Base-by-base conservation (phyloP, 2,797 vertebrate genomes). In the Enteromius fasciolatus region DNA sequence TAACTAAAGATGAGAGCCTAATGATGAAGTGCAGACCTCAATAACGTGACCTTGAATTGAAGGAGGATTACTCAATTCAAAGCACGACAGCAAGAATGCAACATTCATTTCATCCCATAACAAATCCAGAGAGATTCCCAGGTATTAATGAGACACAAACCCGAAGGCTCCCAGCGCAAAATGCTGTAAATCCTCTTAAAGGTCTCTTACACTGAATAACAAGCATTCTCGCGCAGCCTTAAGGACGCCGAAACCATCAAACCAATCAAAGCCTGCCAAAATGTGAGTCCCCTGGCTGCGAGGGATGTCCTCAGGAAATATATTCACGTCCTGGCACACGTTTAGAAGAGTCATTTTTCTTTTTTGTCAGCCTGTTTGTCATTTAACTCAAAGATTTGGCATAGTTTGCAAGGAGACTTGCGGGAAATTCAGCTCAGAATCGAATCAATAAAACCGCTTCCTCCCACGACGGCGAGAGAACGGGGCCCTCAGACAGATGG, bases 391-490 rank as follows among this genome's bases (percentile, higher is more conserved):
- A 74, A 81, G 74, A 85, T 78, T 74, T 78, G 48, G 54, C 50
- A 15, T 33, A 2, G 28, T 76, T 46, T 67, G 54, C 28, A 67
- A 84, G 28, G 41, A 76, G 75, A 57, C 64, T 52, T 63, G 59
- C 14, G 14, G 59, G 25, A 17, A 31, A 63, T 63, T 63, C 64
- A 33, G 28, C 67, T n/a, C 41, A 69, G 63, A 18, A 81, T 81
- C 31, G 85, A 90, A 93, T 92, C 92, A 90, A 93, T 93, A 88
- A 80, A 86, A 82, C 86, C 8, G 64, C 88, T 84, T 87, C 90
- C 89, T 91, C 90, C 83, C 86, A 81, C 36, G 39, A 36, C 59
- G 39, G 7, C 41, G 82, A 83, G 8, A 83, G 79, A 44, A 23
- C 76, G 2, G 67, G 46, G 48, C 82, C 0, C 25, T 12, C 85